Evolutionary conservation across 2,888 invertebrate genomes (phyloP).

Genomic region (Ganaspis brasiliensis): DNA sequence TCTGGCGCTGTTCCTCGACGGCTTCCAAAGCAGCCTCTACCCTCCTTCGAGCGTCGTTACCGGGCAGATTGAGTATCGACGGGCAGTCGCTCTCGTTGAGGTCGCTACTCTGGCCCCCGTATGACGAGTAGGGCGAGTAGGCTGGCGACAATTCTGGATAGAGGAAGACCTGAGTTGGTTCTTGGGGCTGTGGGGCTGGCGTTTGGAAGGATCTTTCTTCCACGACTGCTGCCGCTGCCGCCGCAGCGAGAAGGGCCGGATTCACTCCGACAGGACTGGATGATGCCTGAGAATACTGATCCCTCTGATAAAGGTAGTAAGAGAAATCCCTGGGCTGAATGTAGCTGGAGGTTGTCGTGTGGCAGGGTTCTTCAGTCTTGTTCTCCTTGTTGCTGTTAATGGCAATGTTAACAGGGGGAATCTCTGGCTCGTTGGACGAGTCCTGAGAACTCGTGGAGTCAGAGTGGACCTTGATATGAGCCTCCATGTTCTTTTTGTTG

Average conservation of each 20-base stretch:
- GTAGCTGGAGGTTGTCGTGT: conserved; percentile 56
- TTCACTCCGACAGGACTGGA: conserved; percentile 65
- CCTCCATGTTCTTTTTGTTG: conserved; percentile 94
- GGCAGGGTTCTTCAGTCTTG: conserved; percentile 71
- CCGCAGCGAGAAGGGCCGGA: conserved; percentile 76
- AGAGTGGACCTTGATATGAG: conserved; percentile 91
- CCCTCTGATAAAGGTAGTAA: conserved; percentile 78
- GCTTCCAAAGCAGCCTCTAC: conserved; percentile 85
- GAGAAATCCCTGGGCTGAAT: conserved; percentile 73
- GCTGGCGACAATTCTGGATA: conserved; percentile 70
- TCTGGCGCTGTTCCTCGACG: conserved; percentile 80
- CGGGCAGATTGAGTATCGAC: conserved; percentile 76
- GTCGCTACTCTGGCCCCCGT: conserved; percentile 63
- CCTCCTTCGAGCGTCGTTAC: conserved; percentile 83
- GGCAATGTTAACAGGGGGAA: conserved; percentile 76
- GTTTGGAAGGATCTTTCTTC: conserved; percentile 67
- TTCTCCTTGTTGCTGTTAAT: conserved; percentile 75
- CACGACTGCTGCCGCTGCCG: conserved; percentile 79
- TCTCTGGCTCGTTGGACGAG: conserved; percentile 75
- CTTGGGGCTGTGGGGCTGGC: conserved; percentile 70
- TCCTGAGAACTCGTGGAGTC: conserved; percentile 79
- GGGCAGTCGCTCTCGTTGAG: conserved; percentile 67
- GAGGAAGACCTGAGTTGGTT: conserved; percentile 68
- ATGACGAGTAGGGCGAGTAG: conserved; percentile 62
- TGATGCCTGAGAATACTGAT: conserved; percentile 60